phyloP scores from a whole-genome alignment of 2,797 vertebrate genomes.

The Morus bassanus region DNA sequence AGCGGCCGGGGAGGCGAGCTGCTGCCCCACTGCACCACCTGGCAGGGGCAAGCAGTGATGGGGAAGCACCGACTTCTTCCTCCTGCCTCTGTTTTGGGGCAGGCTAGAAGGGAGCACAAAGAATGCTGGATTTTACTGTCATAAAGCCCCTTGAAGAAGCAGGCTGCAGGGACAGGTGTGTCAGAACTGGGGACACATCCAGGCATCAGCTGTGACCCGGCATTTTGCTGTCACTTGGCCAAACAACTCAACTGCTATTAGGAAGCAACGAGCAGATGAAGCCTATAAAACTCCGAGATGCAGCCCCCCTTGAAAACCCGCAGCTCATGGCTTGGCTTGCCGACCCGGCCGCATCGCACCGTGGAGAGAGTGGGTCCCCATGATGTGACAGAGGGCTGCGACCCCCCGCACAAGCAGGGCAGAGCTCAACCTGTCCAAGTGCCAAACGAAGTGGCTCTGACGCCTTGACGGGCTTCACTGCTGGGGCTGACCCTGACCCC shows the following conservation, averaged over 20 bases:
- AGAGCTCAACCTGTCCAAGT: background rate
- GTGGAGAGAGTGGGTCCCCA: accelerated
- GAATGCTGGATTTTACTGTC: background rate
- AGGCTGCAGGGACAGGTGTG: background rate
- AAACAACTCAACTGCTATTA: background rate
- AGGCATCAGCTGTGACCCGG: background rate
- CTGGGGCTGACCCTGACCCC: background rate
- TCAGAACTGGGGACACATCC: background rate
- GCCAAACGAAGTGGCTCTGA: background rate
- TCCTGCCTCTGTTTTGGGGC: background rate
- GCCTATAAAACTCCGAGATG: accelerated
- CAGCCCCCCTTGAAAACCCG: background rate
- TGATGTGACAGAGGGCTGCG: background rate
- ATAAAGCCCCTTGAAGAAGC: background rate
- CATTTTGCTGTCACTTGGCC: background rate
- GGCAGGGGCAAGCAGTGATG: background rate
- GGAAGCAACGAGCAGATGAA: background rate
- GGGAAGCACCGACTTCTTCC: background rate
- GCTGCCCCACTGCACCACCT: accelerated
- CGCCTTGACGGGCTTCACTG: accelerated
- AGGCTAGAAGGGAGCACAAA: background rate
- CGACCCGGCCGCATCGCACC: accelerated
- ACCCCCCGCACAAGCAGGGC: background rate
- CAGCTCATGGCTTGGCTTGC: accelerated
- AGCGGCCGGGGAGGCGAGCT: accelerated